Conservation (phyloP, 1,140 invertebrate species). For the Helicorthomorpha holstii region DNA sequence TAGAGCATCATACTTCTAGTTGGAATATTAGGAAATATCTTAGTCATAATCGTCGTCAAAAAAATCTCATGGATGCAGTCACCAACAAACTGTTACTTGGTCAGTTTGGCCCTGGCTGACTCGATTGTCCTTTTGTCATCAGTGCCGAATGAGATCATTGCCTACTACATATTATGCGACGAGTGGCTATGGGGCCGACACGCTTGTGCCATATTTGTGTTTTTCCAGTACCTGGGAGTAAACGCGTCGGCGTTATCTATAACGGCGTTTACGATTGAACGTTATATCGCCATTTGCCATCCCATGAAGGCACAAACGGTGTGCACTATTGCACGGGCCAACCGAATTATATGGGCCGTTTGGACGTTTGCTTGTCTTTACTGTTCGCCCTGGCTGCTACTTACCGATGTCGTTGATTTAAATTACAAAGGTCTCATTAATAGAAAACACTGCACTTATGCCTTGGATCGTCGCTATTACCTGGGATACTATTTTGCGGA, state of each 20-base stretch:
- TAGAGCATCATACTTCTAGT: conserved; percentile 33
- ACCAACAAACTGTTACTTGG: conserved; percentile 44
- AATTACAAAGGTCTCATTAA: conserved; percentile 24
- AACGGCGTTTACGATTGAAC: conserved; percentile 45
- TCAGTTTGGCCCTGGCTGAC: conserved; percentile 41
- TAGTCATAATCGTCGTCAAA: conserved; percentile 33
- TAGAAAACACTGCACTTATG: conserved; percentile 31
- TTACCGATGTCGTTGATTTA: conserved; percentile 25
- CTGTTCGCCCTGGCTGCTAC: conserved; percentile 34
- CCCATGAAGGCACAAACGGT: conserved; percentile 37
- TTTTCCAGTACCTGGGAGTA: conserved; percentile 46
- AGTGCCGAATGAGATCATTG: conserved; percentile 38
- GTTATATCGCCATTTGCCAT: conserved; percentile 41
- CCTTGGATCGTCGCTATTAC: conserved; percentile 32
- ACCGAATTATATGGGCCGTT: conserved; percentile 34
- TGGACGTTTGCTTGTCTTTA: conserved; percentile 39
- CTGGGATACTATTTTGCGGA: conserved; percentile 38
- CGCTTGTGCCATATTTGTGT: conserved; percentile 42
- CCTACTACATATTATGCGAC: conserved; percentile 36
- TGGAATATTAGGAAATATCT: conserved; percentile 36
- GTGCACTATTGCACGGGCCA: conserved; percentile 37
- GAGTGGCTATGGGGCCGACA: conserved; percentile 40
- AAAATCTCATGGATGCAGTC: conserved; percentile 33
- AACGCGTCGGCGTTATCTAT: conserved; percentile 46
- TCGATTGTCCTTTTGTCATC: conserved; percentile 36